Percentiles rank a stretch among this genome's conserved stretches.
These are phyloP conservation scores for Petrocephalus schoutedeni DNA, from an alignment of 2,797 vertebrate genomes.

Conservation along the genomic window DNA sequence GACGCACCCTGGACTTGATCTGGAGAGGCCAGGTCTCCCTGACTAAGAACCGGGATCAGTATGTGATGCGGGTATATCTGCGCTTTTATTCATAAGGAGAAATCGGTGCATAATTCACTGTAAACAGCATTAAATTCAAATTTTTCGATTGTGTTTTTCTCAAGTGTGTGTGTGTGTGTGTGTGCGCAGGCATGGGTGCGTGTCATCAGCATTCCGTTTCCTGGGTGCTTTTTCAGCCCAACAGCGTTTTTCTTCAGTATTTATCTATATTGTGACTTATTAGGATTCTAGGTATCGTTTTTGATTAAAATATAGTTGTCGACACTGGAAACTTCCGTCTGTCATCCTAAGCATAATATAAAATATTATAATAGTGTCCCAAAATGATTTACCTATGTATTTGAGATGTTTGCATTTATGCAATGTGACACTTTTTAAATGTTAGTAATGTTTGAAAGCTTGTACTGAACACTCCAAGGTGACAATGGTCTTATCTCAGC, in stretches of 20 bases:
- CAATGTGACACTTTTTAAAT: not conserved
- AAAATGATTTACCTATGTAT: not conserved
- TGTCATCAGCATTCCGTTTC: not conserved
- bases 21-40: not conserved
- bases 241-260: not conserved
- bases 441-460: not conserved
- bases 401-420: not conserved
- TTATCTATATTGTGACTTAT: not conserved
- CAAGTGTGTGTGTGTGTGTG: not conserved
- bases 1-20: not conserved
- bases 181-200: not conserved
- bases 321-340: not conserved
- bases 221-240: not conserved
- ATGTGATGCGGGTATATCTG: not conserved
- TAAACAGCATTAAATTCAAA: not conserved
- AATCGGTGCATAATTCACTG: not conserved
- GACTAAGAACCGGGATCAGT: not conserved
- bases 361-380: not conserved
- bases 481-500: not conserved
- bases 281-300: not conserved
- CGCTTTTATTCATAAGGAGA: not conserved
- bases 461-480: not conserved
- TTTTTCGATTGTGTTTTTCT: not conserved
- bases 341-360: not conserved
- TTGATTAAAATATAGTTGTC: not conserved